Evolutionary conservation across 1,140 invertebrate genomes (phyloP).

Genomic region (Globodera rostochiensis): DNA sequence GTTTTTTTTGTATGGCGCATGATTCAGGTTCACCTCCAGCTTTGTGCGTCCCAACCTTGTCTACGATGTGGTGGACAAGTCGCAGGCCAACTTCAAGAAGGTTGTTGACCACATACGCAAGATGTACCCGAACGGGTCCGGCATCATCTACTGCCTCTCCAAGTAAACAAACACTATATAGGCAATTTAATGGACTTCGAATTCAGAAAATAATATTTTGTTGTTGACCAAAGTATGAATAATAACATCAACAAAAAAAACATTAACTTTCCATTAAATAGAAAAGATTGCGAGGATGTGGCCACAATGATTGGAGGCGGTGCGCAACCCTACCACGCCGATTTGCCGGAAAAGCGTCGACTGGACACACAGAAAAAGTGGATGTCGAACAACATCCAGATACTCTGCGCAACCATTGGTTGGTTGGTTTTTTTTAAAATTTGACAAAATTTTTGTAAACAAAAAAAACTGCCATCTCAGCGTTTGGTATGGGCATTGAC

Average conservation of each 20-base stretch:
- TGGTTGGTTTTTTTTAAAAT: slow-evolving; percentile 61
- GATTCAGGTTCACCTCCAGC: slow-evolving; percentile 45
- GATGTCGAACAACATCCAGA: slow-evolving; percentile 67
- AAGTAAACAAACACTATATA: neutral
- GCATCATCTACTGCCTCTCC: slow-evolving; percentile 93
- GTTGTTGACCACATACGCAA: slow-evolving; percentile 58
- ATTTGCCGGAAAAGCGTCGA: slow-evolving; percentile 69
- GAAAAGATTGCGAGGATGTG: slow-evolving; percentile 73
- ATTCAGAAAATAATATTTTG: no score
- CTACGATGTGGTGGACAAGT: slow-evolving; percentile 78
- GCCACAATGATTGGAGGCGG: slow-evolving; percentile 66
- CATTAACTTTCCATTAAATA: neutral
- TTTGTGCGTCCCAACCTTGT: slow-evolving; percentile 30
- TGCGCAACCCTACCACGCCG: slow-evolving; percentile 74
- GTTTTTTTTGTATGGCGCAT: slow-evolving; percentile 71
- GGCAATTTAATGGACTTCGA: neutral
- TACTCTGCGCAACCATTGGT: slow-evolving; percentile 52
- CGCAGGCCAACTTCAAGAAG: slow-evolving; percentile 70
- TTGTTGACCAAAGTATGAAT: neutral
- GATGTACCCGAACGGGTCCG: slow-evolving; percentile 73
- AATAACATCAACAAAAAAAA: no score
- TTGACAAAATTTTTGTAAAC: neutral
- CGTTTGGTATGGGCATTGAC: slow-evolving; percentile 79
- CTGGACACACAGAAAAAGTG: slow-evolving; percentile 72
- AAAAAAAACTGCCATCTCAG: neutral